Conservation (phyloP, 2,888 invertebrate genomes). For the Ennomos quercinarius region DNA sequence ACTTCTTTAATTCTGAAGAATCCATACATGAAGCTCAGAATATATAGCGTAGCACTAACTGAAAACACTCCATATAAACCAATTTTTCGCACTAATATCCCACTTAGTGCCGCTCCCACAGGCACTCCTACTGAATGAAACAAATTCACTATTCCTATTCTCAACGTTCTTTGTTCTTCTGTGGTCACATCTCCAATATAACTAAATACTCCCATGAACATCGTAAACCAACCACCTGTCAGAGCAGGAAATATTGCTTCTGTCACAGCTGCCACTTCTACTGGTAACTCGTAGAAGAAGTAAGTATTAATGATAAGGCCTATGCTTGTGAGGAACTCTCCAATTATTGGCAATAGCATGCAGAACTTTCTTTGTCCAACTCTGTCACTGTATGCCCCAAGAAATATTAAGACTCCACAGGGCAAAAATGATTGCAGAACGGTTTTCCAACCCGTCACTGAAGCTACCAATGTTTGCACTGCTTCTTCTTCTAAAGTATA, state of each 20-base stretch:
- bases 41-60: conserved; percentile 90
- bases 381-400: conserved; percentile 92
- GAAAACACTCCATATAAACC: conserved; percentile 94
- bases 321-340: conserved; percentile 91
- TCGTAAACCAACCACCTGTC: conserved; percentile 94
- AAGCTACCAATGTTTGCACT: conserved; percentile 91
- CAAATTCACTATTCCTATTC: conserved; percentile 95
- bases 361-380: conserved; percentile 90
- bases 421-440: conserved; percentile 93
- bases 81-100: conserved; percentile 90
- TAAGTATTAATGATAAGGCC: conserved; percentile 92
- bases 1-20: conserved; percentile 90
- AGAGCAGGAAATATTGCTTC: conserved; percentile 93
- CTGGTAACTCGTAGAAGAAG: conserved; percentile 91
- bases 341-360: conserved; percentile 92
- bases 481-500: conserved; percentile 86
- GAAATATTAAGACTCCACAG: conserved; percentile 91
- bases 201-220: conserved; percentile 96
- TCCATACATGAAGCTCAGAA: conserved; percentile 91
- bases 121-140: conserved; percentile 95
- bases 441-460: conserved; percentile 94
- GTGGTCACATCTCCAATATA: conserved; percentile 95
- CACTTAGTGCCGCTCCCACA: conserved; percentile 95
- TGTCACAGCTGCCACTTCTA: conserved; percentile 92
- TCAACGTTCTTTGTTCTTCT: conserved; percentile 91